Base-by-base conservation (phyloP, 2,797 vertebrate species). In the Rhinella marina region DNA sequence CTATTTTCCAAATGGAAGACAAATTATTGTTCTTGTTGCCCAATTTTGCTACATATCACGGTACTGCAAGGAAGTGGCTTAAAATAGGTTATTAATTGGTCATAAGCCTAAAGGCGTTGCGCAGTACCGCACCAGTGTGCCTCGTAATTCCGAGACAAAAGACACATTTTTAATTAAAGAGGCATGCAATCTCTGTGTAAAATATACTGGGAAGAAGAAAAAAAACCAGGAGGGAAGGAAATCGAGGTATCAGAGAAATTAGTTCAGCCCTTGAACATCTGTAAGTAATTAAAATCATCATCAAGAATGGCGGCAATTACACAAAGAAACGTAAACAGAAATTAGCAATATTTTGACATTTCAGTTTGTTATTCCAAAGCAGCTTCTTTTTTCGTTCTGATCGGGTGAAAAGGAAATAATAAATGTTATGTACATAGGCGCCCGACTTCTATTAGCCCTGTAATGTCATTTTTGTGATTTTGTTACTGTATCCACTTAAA, bases 1-100 rank as follows among this genome's bases (percentile, higher is more conserved):
- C 91, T 90, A 48, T 92, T 93, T 93, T 90, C 90, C 90, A 90
- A 81, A 84, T 88, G 88, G 91, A 91, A 90, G 91, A 90, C 78
- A 92, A 93, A 93, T 92, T 88, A 90, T 90, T 91, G 88, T 91
- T 91, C 87, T 41, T 90, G 13, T 6, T 91, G 87, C 92, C 92
- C 92, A 91, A 88, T 93, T 93, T 93, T 90, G 48, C 88, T 91
- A 88, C 91, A 86, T 93, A 93, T 87, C 93, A 92, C 91, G 59
- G 17, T 91, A 78, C 91, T 92, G 88, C 85, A 86, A 88, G 70
- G 87, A 84, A 91, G 91, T 84, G 9, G 89, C 81, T 82, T 91
- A 89, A 91, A 91, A 90, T 86, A 70, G 21, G 50, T 68, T 52
- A 90, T 93, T 93, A 90, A 91, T 64, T 88, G 88, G 91, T 56